Evolutionary conservation across 2,113 vertebrate genomes (phyloP).

Genomic region (Taxidea taxus): DNA sequence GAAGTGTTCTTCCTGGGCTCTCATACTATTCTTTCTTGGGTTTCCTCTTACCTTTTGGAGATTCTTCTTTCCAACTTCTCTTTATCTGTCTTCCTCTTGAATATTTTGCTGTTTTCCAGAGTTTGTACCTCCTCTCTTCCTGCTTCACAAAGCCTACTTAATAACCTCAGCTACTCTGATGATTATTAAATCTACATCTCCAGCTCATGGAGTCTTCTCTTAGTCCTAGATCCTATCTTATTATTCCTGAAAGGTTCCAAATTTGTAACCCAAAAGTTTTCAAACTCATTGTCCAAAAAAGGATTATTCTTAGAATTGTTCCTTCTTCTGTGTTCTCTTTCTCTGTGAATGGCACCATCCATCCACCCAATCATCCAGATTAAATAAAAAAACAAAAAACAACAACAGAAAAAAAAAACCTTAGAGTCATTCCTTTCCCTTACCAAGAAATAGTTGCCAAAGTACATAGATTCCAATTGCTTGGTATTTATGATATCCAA

Average conservation of each 20-base stretch:
- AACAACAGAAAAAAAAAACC: too few species aligned
- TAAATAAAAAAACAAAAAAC: background rate
- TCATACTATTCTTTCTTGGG: background rate
- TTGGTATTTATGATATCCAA: background rate
- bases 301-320: background rate
- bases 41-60: background rate
- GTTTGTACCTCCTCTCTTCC: background rate
- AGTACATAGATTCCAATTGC: background rate
- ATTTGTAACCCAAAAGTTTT: background rate
- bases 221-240: background rate
- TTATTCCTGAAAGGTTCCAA: background rate
- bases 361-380: background rate
- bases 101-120: background rate
- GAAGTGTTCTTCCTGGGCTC: background rate
- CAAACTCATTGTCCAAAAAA: background rate
- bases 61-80: background rate
- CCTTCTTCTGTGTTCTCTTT: background rate
- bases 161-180: background rate
- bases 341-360: background rate
- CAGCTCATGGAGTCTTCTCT: background rate
- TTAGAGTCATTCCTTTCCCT: background rate
- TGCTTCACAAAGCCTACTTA: background rate
- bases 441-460: background rate
- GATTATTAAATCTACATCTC: background rate
- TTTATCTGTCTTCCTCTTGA: background rate